Evolutionary conservation across 2,797 vertebrate genomes (phyloP), one percentile per base, ranked within the genome.

Genomic region (Argya squamiceps): DNA sequence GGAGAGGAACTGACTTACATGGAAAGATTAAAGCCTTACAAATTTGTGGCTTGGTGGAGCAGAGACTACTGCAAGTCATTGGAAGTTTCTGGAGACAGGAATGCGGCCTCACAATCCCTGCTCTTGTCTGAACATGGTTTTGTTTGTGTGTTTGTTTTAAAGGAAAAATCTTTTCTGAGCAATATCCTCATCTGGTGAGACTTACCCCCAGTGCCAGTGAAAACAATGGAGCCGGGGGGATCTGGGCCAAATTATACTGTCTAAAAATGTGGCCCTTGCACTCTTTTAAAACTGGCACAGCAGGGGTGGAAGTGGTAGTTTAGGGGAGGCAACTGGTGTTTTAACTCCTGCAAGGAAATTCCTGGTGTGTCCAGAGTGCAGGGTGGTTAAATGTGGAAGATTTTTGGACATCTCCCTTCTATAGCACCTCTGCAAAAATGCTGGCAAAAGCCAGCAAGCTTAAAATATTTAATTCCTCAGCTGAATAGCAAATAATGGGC

Each of bases 41-140:
- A 96, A 96, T 96, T 84, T 97, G 96, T 86, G 94, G 93, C 93
- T 96, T 96, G 91, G 83, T 96, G 88, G 70, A 92, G 86, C 84
- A 89, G 62, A 75, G 89, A 52, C 87, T 93, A 88, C 82, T 84
- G 86, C 47, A 24, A 97, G 91, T 77, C 58, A 8, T 8, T 83
- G 93, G 95, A 93, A 92, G 67, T 80, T 95, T 96, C 94, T 92
- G 56, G 75, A 96, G 92, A 27, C 71, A 79, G 89, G 91, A 93
- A 93, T 58, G 86, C 55, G 7, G 70, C 88, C 93, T 76, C 83
- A 79, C 50, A 84, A 89, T 36, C 88, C 83, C 63, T 2, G 1
- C 4, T 78, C 91, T 95, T 94, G 89, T 88, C 94, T 90, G 62
- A 96, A 82, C 92, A 58, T 69, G 89, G 12, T 93, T 93, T 87